Conservation (phyloP, 2,113 vertebrate species). For the Silurus asotus region DNA sequence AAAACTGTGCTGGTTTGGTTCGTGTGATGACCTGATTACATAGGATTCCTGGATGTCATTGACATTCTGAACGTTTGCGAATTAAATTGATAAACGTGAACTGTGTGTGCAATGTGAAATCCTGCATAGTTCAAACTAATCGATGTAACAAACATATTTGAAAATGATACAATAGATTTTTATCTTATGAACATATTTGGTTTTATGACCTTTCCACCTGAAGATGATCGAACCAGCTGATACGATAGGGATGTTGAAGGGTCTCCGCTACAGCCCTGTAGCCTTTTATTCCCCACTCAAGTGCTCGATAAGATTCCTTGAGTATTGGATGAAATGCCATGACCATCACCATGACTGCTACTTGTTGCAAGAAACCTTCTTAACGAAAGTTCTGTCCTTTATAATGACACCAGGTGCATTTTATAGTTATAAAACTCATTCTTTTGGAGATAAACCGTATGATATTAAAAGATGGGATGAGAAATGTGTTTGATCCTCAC, state of each 20-base stretch:
- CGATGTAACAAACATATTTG: not conserved
- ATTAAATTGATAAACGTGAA: not conserved
- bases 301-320: not conserved
- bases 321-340: not conserved
- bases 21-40: slow-evolving; percentile 8
- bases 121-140: not conserved
- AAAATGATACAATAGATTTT: not conserved
- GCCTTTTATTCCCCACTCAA: not conserved
- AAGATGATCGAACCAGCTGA: not conserved
- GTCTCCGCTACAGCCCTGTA: not conserved
- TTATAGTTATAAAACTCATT: not conserved
- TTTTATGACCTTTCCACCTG: not conserved
- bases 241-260: not conserved
- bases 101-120: not conserved
- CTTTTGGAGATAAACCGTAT: not conserved
- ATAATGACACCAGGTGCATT: not conserved
- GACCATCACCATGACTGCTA: not conserved
- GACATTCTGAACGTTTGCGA: not conserved
- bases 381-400: not conserved
- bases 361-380: not conserved
- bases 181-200: not conserved
- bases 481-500: not conserved
- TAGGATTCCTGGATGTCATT: not conserved
- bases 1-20: slow-evolving; percentile 2
- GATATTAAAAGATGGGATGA: not conserved